These are phyloP conservation scores for Ellobius talpinus DNA, from an alignment of 2,113 vertebrate genomes.

Conservation along the genomic window DNA sequence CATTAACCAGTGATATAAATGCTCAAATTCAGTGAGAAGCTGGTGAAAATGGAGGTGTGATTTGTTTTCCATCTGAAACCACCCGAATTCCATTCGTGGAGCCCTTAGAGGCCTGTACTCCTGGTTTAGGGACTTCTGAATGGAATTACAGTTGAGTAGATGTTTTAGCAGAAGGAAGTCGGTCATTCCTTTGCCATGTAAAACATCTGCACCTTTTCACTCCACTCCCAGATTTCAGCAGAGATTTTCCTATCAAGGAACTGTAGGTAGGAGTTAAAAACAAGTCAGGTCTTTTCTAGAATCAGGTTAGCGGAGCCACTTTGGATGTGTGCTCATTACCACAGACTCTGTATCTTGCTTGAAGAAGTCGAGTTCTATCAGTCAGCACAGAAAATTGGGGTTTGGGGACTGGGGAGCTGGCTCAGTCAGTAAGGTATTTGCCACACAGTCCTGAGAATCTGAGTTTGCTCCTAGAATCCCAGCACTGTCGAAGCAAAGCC, in stretches of 20 bases:
- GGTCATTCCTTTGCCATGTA: slow-evolving; percentile 8
- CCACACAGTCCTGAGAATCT: not conserved
- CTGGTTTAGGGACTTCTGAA: slow-evolving; percentile 1
- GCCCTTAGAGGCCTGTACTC: not conserved
- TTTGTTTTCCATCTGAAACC: slow-evolving; percentile 19
- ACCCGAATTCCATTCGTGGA: slow-evolving; percentile 36
- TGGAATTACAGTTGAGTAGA: slow-evolving; percentile 45
- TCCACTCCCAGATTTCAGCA: not conserved
- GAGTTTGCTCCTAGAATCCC: not conserved
- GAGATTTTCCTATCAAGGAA: slow-evolving; percentile 32
- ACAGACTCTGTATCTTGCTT: not conserved
- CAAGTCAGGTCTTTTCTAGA: not conserved
- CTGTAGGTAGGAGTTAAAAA: slow-evolving; percentile 41
- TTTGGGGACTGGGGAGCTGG: not conserved
- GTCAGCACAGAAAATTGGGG: not conserved
- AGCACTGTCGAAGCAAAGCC: not conserved
- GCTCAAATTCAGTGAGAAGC: slow-evolving; percentile 42
- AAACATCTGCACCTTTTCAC: not conserved
- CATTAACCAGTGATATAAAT: not conserved
- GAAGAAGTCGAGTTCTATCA: not conserved
- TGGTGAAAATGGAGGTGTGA: slow-evolving; percentile 47
- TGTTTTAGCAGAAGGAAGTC: slow-evolving; percentile 35
- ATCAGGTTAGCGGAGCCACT: not conserved
- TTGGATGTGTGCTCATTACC: not conserved
- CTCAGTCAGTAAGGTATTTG: not conserved